Conservation (phyloP, 2,113 vertebrate genomes). For the Brevimyrus niger region DNA sequence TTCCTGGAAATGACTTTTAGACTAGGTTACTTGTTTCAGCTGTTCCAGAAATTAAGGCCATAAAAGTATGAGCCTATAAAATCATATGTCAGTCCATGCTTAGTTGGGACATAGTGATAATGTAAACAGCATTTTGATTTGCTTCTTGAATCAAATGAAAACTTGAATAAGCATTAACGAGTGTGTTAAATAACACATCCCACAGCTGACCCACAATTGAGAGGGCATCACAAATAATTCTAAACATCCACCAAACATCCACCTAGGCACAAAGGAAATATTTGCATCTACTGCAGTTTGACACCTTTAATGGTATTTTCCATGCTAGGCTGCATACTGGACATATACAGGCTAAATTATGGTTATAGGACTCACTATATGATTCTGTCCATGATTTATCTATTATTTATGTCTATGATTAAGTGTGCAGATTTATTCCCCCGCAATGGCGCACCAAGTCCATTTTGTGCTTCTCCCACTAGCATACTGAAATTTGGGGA, state of each 20-base stretch:
- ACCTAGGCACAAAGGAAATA: background rate
- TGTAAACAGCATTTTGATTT: background rate
- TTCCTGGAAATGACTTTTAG: conserved; percentile 12
- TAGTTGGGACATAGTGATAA: background rate
- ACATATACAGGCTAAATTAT: background rate
- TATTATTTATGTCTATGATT: background rate
- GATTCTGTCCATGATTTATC: background rate
- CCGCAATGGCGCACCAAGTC: background rate
- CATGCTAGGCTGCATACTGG: background rate
- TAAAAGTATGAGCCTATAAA: background rate
- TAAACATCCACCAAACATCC: background rate
- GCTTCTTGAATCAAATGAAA: background rate
- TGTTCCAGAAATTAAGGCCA: background rate
- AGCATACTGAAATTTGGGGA: background rate
- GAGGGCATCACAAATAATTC: background rate
- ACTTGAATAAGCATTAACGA: background rate
- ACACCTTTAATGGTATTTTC: background rate
- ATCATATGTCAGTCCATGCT: background rate
- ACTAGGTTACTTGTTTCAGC: background rate
- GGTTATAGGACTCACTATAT: background rate
- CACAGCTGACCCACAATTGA: background rate
- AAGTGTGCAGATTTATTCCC: background rate
- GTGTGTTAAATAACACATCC: background rate
- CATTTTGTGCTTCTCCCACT: background rate
- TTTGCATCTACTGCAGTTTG: background rate